A percentile compares a stretch with the other conserved stretches of the same genome.
Evolutionary conservation across 2,888 invertebrate genomes (phyloP).

Genomic region (Melinaea menophilus): DNA sequence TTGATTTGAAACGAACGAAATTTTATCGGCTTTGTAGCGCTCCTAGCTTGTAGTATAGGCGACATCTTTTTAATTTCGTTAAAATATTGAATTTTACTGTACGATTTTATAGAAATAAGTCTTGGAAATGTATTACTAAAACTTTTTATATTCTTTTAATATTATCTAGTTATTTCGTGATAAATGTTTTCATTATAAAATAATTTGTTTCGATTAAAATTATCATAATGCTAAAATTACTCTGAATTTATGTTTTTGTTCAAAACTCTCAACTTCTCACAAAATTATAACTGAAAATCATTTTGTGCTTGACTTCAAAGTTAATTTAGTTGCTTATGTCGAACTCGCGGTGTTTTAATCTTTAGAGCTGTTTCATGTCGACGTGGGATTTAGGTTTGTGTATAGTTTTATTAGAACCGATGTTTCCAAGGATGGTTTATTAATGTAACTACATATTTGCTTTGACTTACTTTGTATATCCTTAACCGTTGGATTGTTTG

Average conservation of each 20-base stretch:
- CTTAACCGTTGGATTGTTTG: not conserved
- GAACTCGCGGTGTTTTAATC: no score
- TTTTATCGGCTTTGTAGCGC: slow-evolving; percentile 49
- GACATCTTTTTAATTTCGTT: slow-evolving; percentile 32
- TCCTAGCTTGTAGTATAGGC: slow-evolving; percentile 38
- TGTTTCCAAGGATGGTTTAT: no score
- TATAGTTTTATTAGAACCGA: no score
- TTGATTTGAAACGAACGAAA: slow-evolving; percentile 68
- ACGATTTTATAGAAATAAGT: not conserved
- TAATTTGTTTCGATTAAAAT: no score
- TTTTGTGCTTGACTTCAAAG: no score
- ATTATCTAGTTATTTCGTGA: slow-evolving; percentile 10
- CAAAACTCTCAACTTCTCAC: slow-evolving; percentile 33
- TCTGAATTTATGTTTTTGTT: not conserved
- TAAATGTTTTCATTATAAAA: no score
- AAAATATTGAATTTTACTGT: slow-evolving; percentile 23
- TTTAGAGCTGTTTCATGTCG: no score
- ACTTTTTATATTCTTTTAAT: not conserved
- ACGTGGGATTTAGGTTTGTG: no score
- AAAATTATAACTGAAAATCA: slow-evolving; percentile 38
- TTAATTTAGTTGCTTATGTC: no score
- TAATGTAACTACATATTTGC: no score
- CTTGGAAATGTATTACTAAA: not conserved
- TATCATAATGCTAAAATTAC: not conserved
- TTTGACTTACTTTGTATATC: not conserved